A percentile compares a stretch with the other conserved stretches of the same genome.
phyloP scores from a whole-genome alignment of 2,888 invertebrate genomes.

The Patella caerulea region DNA sequence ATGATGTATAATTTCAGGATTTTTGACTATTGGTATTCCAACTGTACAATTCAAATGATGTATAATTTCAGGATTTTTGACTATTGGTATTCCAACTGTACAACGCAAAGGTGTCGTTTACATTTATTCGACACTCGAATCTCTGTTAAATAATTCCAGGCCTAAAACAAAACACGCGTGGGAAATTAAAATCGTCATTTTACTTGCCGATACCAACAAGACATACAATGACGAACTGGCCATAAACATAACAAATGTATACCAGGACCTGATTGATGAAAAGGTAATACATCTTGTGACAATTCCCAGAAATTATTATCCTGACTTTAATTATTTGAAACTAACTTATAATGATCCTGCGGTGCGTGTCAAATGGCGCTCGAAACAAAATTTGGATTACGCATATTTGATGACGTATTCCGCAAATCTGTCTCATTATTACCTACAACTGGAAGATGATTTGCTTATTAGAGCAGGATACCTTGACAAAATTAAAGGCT shows the following conservation, averaged over 20 bases:
- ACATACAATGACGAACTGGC: constrained; percentile 46
- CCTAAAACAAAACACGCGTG: constrained; percentile 47
- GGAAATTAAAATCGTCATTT: constrained; percentile 66
- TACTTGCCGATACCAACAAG: constrained; percentile 68
- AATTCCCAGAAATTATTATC: constrained; percentile 53
- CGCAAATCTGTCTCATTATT: constrained; percentile 59
- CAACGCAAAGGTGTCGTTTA: constrained; percentile 66
- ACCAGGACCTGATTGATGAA: background rate
- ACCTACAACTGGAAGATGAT: constrained; percentile 71
- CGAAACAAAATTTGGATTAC: constrained; percentile 72
- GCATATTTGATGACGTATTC: constrained; percentile 68
- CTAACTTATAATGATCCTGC: constrained; percentile 65
- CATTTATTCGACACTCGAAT: constrained; percentile 66
- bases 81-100: constrained; percentile 72
- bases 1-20: no score
- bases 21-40: no score
- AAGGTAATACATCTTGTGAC: constrained; percentile 69
- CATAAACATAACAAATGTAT: constrained; percentile 28
- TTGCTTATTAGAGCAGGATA: constrained; percentile 64
- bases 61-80: constrained; percentile 65
- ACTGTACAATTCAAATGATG: no score
- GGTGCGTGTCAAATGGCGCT: constrained; percentile 68
- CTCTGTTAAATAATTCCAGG: constrained; percentile 66
- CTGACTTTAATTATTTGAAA: constrained; percentile 47
- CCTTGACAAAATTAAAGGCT: constrained; percentile 61